Base-by-base conservation (phyloP, 2,888 invertebrate genomes). In the Mycalesis mineus region DNA sequence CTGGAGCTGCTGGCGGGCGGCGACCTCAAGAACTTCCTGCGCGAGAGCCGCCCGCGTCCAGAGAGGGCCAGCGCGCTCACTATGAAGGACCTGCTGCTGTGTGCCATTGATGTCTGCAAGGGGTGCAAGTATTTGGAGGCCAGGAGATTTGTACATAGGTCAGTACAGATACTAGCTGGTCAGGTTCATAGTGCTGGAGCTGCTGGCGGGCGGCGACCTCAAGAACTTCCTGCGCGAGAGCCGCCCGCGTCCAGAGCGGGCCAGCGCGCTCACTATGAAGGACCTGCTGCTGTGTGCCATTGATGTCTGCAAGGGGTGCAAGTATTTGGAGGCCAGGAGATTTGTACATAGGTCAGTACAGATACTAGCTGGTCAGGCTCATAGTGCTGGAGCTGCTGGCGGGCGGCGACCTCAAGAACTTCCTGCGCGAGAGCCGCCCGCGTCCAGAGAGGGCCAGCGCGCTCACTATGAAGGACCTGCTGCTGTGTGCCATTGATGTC, bases 91-190 rank as follows among this genome's bases (percentile, higher is more conserved):
- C 88, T 98, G 55, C 91, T 98, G 11, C 92, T 94, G 64, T 96
- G 98, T 73, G 94, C 98, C 0, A 83, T 96, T 55, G 98, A 99
- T 75, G 95, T 99, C 3, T 97, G 98, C 52, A 96, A 96, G 72
- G 99, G 98, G 0, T 98, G 98, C 85, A 93, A 95, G 65, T 98
- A 98, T 78, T 92, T 99, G 91, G 99, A 99, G 80, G 95, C 96
- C 66, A 95, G 97, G 73, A 93, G 97, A 69, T 99, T 99, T 80
- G 98, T 99, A 72, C 99, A 99, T 82, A 91, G 90, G 90, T 88
- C 57, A 55, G 64, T 47, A 14, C n/a, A n/a, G n/a, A n/a, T n/a
- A n/a, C n/a, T n/a, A n/a, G n/a, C 13, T 45, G 29, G 39, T 40
- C 68, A 90, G 94, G 65, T 97, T 96, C 77, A 98, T 99, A 71